Evolutionary conservation across 1,140 invertebrate genomes (phyloP), one percentile per base, ranked within the genome.

Genomic region (Cecropterus lyciades): DNA sequence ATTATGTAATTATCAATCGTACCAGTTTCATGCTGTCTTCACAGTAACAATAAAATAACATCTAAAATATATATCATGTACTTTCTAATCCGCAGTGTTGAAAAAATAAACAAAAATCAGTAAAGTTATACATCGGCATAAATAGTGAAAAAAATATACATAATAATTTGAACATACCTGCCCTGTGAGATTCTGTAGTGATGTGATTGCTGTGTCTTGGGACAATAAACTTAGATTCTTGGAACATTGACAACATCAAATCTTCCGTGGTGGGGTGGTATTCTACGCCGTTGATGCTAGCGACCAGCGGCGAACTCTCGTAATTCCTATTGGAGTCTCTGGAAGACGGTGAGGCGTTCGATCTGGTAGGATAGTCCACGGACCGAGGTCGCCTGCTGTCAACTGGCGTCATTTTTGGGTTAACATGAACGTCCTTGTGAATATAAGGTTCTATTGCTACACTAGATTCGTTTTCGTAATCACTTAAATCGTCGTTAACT

Each of bases 351-450:
- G 79, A 77, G 0, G 72, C 62, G 33, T 68, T 72, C 0, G 72
- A 51, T 20, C 77, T 65, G 0, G 75, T 20, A 13, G 89, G 86
- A 49, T 84, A 87, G 52, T 92, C 89, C 5, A 89, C 87, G 0
- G 89, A 90, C 0, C 84, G 72, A n/a, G 89, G 89, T 40, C 89
- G 65, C 15, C 87, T 67, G 0, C 73, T 65, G 55, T 91, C 89
- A 13, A 89, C 86, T 0, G 88, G 87, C 4, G 92, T 93, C 92
- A 93, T 93, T 67, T 92, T 92, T 10, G 92, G 92, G 66, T 93
- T 93, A 0, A 93, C 86, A 56, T 93, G 92, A 33, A 93, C 92
- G 59, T 93, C 92, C 66, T 93, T 93, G 62, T 92, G 91, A 10
- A 91, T 89, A 48, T 87, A 89, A 13, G 82, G 80, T 64, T 87